These are phyloP conservation scores for Trypoxylus dichotomus DNA, from an alignment of 1,140 invertebrate species.

Conservation along the genomic window DNA sequence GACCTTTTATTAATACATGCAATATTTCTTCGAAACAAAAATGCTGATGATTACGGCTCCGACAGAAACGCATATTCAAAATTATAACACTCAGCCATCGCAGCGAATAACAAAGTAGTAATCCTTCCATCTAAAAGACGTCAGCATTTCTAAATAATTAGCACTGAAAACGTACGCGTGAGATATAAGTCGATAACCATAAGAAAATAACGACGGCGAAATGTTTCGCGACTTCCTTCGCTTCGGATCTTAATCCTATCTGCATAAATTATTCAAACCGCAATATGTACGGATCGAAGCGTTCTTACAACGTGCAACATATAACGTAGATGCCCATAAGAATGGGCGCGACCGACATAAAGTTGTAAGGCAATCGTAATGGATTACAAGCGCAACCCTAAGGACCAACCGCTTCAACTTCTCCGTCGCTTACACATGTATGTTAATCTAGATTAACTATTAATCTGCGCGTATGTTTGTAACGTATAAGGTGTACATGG, in stretches of 20 bases:
- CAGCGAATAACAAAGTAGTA: too few species aligned
- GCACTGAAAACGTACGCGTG: neutral
- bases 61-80: too few species aligned
- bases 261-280: neutral
- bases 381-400: neutral
- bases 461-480: neutral
- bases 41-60: too few species aligned
- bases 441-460: neutral
- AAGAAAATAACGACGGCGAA: neutral
- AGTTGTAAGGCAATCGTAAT: neutral
- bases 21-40: too few species aligned
- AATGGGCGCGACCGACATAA: neutral
- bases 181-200: neutral
- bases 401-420: neutral
- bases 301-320: neutral
- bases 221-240: neutral
- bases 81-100: too few species aligned
- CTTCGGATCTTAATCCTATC: neutral
- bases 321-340: neutral
- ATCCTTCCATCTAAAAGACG: neutral
- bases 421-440: neutral
- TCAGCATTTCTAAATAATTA: neutral
- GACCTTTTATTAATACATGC: too few species aligned
- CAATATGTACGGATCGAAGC: neutral
- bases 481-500: neutral